Conservation (phyloP, 30 jellyfish, hydroid and myxozoan species). For the Mastigias papua region DNA sequence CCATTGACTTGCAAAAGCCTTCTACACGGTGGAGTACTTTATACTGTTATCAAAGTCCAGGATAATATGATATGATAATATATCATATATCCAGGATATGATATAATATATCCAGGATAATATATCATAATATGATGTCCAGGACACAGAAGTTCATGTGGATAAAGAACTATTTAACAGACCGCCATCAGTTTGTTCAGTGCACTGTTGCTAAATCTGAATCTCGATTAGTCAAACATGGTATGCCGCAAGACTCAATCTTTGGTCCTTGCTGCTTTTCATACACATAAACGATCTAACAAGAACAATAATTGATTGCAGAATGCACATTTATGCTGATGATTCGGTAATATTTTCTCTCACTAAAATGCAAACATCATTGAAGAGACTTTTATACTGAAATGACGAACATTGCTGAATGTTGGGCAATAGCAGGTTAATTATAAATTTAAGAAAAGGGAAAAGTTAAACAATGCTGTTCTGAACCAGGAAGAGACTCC, state of each 20-base stretch:
- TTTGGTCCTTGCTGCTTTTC: slow-evolving; percentile 65
- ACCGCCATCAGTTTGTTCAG: slow-evolving; percentile 53
- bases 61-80: no score
- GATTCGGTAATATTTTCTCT: slow-evolving; percentile 60
- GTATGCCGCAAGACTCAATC: slow-evolving; percentile 71
- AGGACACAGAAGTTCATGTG: not conserved
- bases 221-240: slow-evolving; percentile 36
- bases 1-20: slow-evolving; percentile 8
- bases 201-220: not conserved
- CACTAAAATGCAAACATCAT: slow-evolving; percentile 33
- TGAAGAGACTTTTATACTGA: slow-evolving; percentile 41
- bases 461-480: slow-evolving; percentile 42
- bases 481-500: slow-evolving; percentile 20
- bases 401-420: slow-evolving; percentile 28
- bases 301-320: slow-evolving; percentile 23
- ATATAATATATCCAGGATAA: no score
- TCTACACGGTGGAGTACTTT: not conserved
- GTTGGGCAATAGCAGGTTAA: slow-evolving; percentile 44
- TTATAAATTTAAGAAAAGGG: slow-evolving; percentile 21
- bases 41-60: slow-evolving; percentile 1
- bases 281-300: slow-evolving; percentile 55
- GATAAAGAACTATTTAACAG: not conserved
- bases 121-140: not conserved
- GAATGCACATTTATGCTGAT: slow-evolving; percentile 46
- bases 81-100: no score